Conservation (phyloP, 1,140 invertebrate species). For the Dendroctonus ponderosae region DNA sequence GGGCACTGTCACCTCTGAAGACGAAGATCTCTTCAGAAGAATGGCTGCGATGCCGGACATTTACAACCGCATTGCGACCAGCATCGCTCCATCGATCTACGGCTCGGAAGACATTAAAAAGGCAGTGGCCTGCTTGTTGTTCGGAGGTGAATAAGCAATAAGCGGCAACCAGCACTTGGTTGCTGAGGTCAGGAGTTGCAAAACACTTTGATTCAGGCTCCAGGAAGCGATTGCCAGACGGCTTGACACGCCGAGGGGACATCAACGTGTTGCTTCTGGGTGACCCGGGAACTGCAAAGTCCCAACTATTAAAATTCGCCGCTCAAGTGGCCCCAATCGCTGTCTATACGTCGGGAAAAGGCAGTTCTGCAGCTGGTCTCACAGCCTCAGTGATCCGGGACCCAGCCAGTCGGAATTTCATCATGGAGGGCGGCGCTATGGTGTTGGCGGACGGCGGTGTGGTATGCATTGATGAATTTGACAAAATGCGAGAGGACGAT, state of each 20-base stretch:
- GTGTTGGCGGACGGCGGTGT: conserved; percentile 98
- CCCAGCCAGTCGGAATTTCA: conserved; percentile 90
- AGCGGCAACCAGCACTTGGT: too few relatives aligned
- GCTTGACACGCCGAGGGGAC: conserved; percentile 91
- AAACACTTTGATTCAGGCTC: conserved; percentile 55
- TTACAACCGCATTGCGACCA: conserved; percentile 86
- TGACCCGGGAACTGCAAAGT: conserved; percentile 99
- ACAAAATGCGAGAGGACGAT: conserved; percentile 99
- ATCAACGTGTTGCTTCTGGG: conserved; percentile 95
- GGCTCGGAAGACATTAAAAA: conserved; percentile 96
- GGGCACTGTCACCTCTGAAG: conserved; percentile 68
- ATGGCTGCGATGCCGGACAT: conserved; percentile 82
- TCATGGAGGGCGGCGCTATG: conserved; percentile 99
- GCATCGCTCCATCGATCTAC: conserved; percentile 97
- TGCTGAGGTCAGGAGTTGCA: background rate
- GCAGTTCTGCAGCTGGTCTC: conserved; percentile 96
- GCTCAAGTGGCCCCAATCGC: conserved; percentile 94
- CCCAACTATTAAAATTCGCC: conserved; percentile 96
- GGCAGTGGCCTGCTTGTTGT: conserved; percentile 92
- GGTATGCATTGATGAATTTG: conserved; percentile 99
- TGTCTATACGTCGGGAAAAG: conserved; percentile 97
- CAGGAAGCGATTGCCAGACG: conserved; percentile 90
- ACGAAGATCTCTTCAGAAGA: conserved; percentile 89
- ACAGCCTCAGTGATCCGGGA: conserved; percentile 97
- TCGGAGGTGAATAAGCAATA: conserved; percentile 67